Evolutionary conservation across 2,797 vertebrate genomes (phyloP).

Genomic region (Ceryle rudis): DNA sequence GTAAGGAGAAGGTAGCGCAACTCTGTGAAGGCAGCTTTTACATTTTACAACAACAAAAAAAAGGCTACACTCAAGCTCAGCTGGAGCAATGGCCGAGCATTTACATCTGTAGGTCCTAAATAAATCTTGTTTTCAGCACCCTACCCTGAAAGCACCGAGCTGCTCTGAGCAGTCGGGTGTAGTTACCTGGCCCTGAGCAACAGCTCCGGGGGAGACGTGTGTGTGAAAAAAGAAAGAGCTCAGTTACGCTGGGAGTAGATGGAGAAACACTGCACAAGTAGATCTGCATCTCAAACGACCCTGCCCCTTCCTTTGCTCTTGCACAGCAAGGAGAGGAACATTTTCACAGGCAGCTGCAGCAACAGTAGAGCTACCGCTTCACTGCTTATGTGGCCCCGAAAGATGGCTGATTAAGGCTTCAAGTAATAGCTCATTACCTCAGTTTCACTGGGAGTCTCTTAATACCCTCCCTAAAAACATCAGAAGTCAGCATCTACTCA

Average conservation of each 20-base stretch:
- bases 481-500: background rate
- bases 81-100: rapidly evolving
- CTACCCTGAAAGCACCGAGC: rapidly evolving
- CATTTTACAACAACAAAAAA: background rate
- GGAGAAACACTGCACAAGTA: rapidly evolving
- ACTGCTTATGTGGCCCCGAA: rapidly evolving
- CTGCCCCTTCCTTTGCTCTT: background rate
- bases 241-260: background rate
- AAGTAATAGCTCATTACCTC: background rate
- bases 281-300: background rate
- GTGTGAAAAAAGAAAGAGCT: rapidly evolving
- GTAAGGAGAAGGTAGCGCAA: background rate
- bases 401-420: background rate
- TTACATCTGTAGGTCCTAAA: background rate
- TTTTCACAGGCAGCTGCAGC: background rate
- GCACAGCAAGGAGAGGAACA: rapidly evolving
- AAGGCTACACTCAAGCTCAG: background rate
- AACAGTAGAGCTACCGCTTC: too few species aligned
- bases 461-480: background rate
- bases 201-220: rapidly evolving
- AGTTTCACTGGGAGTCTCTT: background rate
- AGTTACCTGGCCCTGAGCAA: background rate
- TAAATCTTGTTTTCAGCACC: background rate
- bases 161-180: background rate
- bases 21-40: background rate